Base-by-base conservation (phyloP, 1,140 invertebrate genomes). In the Drosophila eugracilis region DNA sequence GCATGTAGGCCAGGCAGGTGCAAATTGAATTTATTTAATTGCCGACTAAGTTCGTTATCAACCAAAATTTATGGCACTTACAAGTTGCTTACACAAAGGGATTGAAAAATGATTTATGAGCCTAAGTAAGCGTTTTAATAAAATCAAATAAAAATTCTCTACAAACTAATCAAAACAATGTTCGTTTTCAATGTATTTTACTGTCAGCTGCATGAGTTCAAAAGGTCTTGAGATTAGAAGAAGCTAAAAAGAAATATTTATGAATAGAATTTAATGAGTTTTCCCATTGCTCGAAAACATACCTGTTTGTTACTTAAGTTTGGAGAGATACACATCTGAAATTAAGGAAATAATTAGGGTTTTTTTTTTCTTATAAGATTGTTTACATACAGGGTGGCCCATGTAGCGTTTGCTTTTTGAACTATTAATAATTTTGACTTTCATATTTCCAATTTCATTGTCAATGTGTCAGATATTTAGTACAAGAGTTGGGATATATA, bases 1-100 rank as follows among this genome's bases (percentile, higher is more conserved):
- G 32, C n/a, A 34, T 9, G 10, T 47, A 21, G 26, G 30, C 15
- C n/a, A n/a, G 24, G n/a, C 49, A 58, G 34, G 22, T 69, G 44
- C 22, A 69, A 70, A 71, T 70, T 49, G 22, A 71, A 44, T 71
- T 32, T 32, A 55, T 69, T 55, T 41, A 42, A 62, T 42, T 58
- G 24, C 15, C 49, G 21, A 0, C 19, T 12, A 12, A 28, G 15
- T 17, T 9, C 2, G 15, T 12, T 50, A 4, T 37, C 4, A 52
- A 9, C 19, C 19, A 0, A 15, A 9, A 55, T 60, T n/a, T 30
- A 39, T 55, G n/a, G 1, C 10, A 9, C 9, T 54, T 39, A 9
- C n/a, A 12, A 17, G n/a, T 21, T 19, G 4, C 4, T 14, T 19
- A 14, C 4, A 14, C 10, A 44, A 5, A 55, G 24, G n/a, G 3